Evolutionary conservation across 2,888 invertebrate genomes (phyloP), one percentile per base, ranked within the genome.

Genomic region (Ramazzottius varieornatus): DNA sequence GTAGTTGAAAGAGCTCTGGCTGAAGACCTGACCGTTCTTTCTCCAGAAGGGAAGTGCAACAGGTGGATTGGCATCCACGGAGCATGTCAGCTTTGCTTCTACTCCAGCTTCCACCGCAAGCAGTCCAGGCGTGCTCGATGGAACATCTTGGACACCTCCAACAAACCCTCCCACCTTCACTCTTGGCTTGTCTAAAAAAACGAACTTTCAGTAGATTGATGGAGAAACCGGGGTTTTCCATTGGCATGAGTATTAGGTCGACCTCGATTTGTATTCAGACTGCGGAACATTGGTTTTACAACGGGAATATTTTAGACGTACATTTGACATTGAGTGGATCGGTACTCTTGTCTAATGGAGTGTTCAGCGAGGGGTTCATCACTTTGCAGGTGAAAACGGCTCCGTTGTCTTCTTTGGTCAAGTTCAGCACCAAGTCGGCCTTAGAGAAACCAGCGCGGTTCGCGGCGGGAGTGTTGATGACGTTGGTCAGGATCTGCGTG

Each of bases 401-500:
- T 24, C 29, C 4, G 29, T 54, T 29, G 54, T 54, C n/a, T 24
- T 54, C 54, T 29, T 54, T 54, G 4, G 20, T 13, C 54, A 54
- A 29, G 24, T 54, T 24, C 54, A 54, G 54, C 20, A 29, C 29
- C n/a, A 54, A 29, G 4, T 54, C 54, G n/a, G 54, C 54, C 29
- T 54, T 54, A 29, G 54, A 16, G 4, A 54, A 16, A 29, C 24
- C 54, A 4, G 20, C 20, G n/a, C 54, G 54, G 54, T 29, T 54
- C 29, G 8, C 24, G 20, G 54, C 54, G 16, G 13, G 54, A 4
- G 54, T 54, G 54, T 54, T 16, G 54, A 54, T 24, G 29, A 16
- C 29, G 54, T 64, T 34, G 33, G 32, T 65, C 13, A 29, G 33
- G 13, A 72, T 65, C 2, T 69, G 68, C 32, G 68, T 67, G 2